phyloP scores from a whole-genome alignment of 2,797 vertebrate genomes.

The Sebastes trivittatus region DNA sequence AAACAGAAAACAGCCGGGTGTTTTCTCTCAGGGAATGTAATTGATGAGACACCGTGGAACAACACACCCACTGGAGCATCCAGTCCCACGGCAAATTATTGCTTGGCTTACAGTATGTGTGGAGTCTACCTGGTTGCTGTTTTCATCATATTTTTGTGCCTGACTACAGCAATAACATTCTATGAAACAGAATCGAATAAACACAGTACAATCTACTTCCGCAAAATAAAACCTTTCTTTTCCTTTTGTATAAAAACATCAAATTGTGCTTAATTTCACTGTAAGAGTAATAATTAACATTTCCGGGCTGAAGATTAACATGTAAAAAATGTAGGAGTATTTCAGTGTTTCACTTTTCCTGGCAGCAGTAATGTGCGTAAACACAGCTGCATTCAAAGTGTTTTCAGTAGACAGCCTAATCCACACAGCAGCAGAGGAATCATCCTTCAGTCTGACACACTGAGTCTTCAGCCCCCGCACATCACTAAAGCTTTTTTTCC shows the following conservation, averaged over 20 bases:
- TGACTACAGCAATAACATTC: background rate
- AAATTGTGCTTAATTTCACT: background rate
- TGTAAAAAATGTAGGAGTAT: constrained; percentile 18
- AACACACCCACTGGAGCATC: constrained; percentile 75
- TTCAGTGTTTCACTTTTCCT: constrained; percentile 13
- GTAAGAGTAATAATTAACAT: background rate
- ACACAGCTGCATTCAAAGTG: constrained; percentile 57
- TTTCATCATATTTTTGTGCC: constrained; percentile 29
- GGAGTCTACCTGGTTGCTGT: constrained; percentile 48
- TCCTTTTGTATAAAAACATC: background rate
- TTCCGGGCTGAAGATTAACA: constrained; percentile 20
- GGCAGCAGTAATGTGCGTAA: constrained; percentile 46
- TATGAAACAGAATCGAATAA: background rate
- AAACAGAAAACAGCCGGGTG: constrained; percentile 68
- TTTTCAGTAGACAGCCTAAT: constrained; percentile 47
- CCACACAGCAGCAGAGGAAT: constrained; percentile 48
- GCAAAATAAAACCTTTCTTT: background rate
- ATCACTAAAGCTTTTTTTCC: background rate
- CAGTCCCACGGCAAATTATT: constrained; percentile 76
- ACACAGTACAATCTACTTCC: background rate
- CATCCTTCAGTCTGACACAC: constrained; percentile 35
- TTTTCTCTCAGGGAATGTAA: constrained; percentile 78
- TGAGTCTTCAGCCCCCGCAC: background rate
- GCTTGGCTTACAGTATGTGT: constrained; percentile 56
- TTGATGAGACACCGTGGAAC: constrained; percentile 76